phyloP scores from a whole-genome alignment of 2,797 vertebrate genomes.

The Rhinophrynus dorsalis region DNA sequence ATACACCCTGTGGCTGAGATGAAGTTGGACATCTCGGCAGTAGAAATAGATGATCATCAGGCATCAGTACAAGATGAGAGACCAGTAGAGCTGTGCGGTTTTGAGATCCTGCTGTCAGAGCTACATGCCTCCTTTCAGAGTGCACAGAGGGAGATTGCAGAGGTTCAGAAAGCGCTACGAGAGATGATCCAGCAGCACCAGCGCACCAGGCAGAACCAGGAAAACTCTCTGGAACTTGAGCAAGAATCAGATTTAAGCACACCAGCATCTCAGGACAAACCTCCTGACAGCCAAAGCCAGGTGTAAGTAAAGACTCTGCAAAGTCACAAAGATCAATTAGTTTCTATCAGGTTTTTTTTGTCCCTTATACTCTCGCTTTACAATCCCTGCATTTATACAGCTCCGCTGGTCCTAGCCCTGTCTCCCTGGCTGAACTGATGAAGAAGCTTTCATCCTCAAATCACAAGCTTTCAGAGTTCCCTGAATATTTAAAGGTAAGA shows the following conservation, averaged over 20 bases:
- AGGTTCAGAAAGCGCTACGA: slow-evolving; percentile 77
- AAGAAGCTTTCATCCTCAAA: slow-evolving; percentile 75
- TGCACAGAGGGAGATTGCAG: slow-evolving; percentile 66
- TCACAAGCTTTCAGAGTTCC: slow-evolving; percentile 74
- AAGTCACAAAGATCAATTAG: too few species aligned
- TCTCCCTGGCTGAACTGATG: slow-evolving; percentile 77
- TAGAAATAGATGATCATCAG: slow-evolving; percentile 1
- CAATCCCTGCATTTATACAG: too few species aligned
- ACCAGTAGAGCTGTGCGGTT: slow-evolving; percentile 49
- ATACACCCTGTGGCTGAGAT: background rate
- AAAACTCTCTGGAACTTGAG: slow-evolving; percentile 40
- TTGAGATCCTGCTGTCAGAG: slow-evolving; percentile 77
- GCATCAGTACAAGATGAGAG: slow-evolving; percentile 40
- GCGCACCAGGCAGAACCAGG: slow-evolving; percentile 51
- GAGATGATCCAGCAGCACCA: slow-evolving; percentile 82
- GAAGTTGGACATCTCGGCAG: slow-evolving; percentile 15
- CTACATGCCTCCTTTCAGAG: slow-evolving; percentile 77
- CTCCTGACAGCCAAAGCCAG: slow-evolving; percentile 36
- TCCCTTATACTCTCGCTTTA: too few species aligned
- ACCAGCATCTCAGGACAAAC: background rate
- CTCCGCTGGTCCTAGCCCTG: background rate
- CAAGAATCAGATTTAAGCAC: slow-evolving; percentile 13
- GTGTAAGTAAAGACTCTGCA: slow-evolving; percentile 60
- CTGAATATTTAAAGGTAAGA: slow-evolving; percentile 82
- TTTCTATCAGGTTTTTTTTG: too few species aligned